Evolutionary conservation across 2,797 vertebrate species (phyloP), one percentile per base, ranked within the genome.

Genomic region (Dromococcyx pavoninus): DNA sequence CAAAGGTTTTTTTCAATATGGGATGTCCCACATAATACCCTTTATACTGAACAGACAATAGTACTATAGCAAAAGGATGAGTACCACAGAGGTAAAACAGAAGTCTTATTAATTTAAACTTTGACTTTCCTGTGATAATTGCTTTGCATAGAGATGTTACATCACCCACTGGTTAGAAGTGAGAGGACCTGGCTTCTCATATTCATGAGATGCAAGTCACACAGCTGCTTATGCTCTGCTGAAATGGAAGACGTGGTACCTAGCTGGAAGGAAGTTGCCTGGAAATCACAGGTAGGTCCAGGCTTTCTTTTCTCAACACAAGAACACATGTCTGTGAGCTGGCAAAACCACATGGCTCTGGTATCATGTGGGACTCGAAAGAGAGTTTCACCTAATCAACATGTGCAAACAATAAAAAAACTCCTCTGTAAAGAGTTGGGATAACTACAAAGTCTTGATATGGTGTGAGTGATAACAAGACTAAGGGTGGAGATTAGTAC

Each of bases 221-320:
- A 51, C 21, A 62, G 37, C 23, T 17, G 28, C 5, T 58, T 53
- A n/a, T 21, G 17, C 22, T 8, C 33, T 65, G 28, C 44, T 80
- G 58, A 65, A 62, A 30, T 0, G 1, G 33, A 73, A 74, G 32
- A 4, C 0, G 0, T 17, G 23, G 19, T 41, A 53, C 17, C 28
- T 27, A 41, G 43, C 28, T 82, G 41, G 56, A 53, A 76, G 28
- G 48, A 53, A 50, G 22, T 2, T 35, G 58, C 39, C n/a, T 65
- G 43, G 83, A 91, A 75, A 69, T 25, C 65, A 71, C 37, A 44
- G 15, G 10, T 16, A 35, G 46, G 28, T 54, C 10, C 2, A 1
- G 46, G 16, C 17, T 85, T 86, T 62, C n/a, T 33, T 50, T 46
- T 53, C 66, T 75, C 39, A 71, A 9, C 51, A 58, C 18, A 54